phyloP scores from a whole-genome alignment of 2,797 vertebrate species.

The Gymnoscopelus microlampas region DNA sequence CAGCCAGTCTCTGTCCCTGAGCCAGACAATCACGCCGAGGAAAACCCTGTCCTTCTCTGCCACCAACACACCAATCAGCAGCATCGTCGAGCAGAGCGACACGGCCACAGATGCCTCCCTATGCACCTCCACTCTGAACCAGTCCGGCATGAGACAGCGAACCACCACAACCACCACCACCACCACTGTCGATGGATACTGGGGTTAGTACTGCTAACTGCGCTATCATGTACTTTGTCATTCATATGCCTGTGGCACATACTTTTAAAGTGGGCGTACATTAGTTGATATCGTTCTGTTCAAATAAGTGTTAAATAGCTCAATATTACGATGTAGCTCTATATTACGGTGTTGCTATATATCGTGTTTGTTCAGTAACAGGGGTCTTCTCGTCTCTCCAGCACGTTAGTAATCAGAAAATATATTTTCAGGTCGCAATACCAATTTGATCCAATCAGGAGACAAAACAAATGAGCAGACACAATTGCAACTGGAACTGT shows the following conservation, averaged over 20 bases:
- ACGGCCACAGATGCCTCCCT: conserved; percentile 62
- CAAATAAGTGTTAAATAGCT: too few relatives aligned
- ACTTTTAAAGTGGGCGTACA: too few relatives aligned
- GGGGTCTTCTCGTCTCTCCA: too few relatives aligned
- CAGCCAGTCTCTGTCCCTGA: conserved; percentile 66
- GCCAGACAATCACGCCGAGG: conserved; percentile 66
- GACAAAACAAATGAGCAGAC: too few relatives aligned
- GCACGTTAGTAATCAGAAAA: too few relatives aligned
- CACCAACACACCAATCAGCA: conserved; percentile 59
- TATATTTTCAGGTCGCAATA: too few relatives aligned
- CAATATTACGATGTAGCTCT: too few relatives aligned
- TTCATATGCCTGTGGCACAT: not conserved
- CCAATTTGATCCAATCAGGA: too few relatives aligned
- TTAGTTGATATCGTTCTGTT: too few relatives aligned
- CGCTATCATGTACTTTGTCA: not conserved
- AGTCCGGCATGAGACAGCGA: conserved; percentile 85
- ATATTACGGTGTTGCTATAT: too few relatives aligned
- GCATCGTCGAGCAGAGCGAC: conserved; percentile 57
- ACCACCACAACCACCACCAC: conserved; percentile 65
- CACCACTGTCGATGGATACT: conserved; percentile 55
- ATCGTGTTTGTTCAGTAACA: too few relatives aligned
- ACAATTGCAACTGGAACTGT: too few relatives aligned
- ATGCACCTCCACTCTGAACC: conserved; percentile 77
- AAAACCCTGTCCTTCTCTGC: conserved; percentile 69
- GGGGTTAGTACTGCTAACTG: conserved; percentile 61